Conservation (phyloP, 2,797 vertebrate species). For the Kryptolebias ocellatus region DNA sequence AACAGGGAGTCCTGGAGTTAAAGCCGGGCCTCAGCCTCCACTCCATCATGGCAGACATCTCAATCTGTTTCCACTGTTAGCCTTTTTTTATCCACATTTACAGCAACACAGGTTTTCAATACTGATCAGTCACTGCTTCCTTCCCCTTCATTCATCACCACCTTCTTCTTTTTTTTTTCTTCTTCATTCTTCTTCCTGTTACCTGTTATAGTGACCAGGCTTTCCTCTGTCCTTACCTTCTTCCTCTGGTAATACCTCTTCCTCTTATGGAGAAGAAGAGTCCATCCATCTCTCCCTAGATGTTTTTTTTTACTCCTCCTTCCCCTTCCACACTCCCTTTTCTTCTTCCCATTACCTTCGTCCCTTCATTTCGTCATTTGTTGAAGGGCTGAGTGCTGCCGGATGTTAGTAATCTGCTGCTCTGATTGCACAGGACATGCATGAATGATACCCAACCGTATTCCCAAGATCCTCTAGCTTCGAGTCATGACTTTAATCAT, state of each 20-base stretch:
- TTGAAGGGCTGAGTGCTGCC: conserved; percentile 47
- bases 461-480: conserved; percentile 59
- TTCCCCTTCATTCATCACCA: conserved; percentile 79
- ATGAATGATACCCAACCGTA: conserved; percentile 64
- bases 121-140: conserved; percentile 77
- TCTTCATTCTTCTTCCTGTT: conserved; percentile 54
- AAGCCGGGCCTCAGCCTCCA: conserved; percentile 62
- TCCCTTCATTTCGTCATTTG: conserved; percentile 51
- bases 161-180: conserved; percentile 47
- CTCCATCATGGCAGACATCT: conserved; percentile 81
- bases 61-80: conserved; percentile 75
- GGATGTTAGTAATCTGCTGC: conserved; percentile 67
- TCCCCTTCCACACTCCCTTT: not conserved
- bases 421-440: conserved; percentile 66
- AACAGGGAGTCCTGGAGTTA: conserved; percentile 58
- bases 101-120: conserved; percentile 76
- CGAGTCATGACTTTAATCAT: conserved; percentile 69
- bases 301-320: conserved; percentile 18
- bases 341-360: not conserved
- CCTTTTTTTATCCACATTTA: conserved; percentile 70
- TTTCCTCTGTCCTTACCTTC: conserved; percentile 24
- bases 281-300: conserved; percentile 37
- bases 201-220: conserved; percentile 25
- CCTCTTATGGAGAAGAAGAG: conserved; percentile 26
- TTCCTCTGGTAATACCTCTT: conserved; percentile 20